Evolutionary conservation across 2,888 invertebrate species (phyloP).

Genomic region (Ornithoptera priamus): DNA sequence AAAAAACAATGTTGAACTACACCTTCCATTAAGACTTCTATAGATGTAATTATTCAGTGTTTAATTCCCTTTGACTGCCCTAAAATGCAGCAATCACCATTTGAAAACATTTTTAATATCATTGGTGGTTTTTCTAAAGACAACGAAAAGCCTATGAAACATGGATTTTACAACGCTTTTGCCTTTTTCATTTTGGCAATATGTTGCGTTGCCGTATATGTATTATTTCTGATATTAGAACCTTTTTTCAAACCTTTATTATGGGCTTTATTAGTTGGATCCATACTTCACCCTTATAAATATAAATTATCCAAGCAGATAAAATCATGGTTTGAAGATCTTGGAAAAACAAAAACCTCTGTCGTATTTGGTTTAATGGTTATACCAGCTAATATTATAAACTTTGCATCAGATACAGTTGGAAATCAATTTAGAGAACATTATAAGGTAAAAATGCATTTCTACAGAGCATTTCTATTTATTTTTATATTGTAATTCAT

Average conservation of each 20-base stretch:
- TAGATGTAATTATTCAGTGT: slow-evolving; percentile 35
- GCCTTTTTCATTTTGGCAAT: slow-evolving; percentile 87
- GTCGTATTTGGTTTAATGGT: slow-evolving; percentile 80
- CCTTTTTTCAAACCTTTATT: slow-evolving; percentile 96
- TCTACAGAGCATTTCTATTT: no score
- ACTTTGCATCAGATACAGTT: slow-evolving; percentile 86
- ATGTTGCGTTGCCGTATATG: slow-evolving; percentile 85
- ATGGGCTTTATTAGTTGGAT: slow-evolving; percentile 98
- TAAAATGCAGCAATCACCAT: slow-evolving; percentile 77
- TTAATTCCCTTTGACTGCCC: slow-evolving; percentile 16
- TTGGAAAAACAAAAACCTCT: slow-evolving; percentile 84
- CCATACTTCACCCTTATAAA: slow-evolving; percentile 97
- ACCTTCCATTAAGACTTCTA: slow-evolving; percentile 54
- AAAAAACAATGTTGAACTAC: slow-evolving; percentile 29
- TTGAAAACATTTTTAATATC: slow-evolving; percentile 85
- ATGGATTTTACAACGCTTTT: slow-evolving; percentile 93
- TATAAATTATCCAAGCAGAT: slow-evolving; percentile 87
- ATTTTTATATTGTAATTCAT: no score
- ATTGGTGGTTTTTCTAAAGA: slow-evolving; percentile 85
- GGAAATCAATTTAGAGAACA: slow-evolving; percentile 86
- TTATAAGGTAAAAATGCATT: slow-evolving; percentile 61
- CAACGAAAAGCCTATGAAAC: slow-evolving; percentile 93
- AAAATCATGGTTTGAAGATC: slow-evolving; percentile 87
- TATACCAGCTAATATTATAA: slow-evolving; percentile 88
- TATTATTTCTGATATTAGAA: slow-evolving; percentile 90